Evolutionary conservation across 2,797 vertebrate species (phyloP), one percentile per base, ranked within the genome.

Genomic region (Protosalanx chinensis): DNA sequence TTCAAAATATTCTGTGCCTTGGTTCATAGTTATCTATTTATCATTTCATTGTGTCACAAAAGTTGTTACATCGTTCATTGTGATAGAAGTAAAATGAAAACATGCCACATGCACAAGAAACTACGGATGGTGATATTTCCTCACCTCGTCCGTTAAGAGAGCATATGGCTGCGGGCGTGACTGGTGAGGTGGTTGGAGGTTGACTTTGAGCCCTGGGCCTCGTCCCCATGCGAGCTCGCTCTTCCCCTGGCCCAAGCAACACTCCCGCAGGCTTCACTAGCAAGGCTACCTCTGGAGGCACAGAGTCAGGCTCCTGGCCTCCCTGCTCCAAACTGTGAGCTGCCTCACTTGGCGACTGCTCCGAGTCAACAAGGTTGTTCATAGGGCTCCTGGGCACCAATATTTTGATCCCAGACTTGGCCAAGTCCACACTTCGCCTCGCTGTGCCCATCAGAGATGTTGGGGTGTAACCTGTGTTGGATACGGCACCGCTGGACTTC

Each of bases 341-440:
- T 58, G 94, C 95, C 86, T 97, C 95, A 0, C 91, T 95, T 30
- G 93, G 95, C 62, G 95, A 96, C 72, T 94, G 93, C 68, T 98
- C 96, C 0, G 93, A 89, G 18, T 95, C 85, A 64, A 89, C 93
- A 46, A 93, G 93, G 80, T 89, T 93, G 86, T 95, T 97, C 90
- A 98, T 93, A 1, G 96, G 97, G 79, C 96, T 99, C 88, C 95
- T 97, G n/a, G 97, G 97, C 76, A 99, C 96, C 67, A 99, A 91
- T 72, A 99, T 99, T 91, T 99, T 99, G 72, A 99, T 99, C 57
- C 97, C 95, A 4, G 94, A 95, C 86, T 95, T 96, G 46, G 94
- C 88, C 57, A 99, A 93, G 87, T 99, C 97, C 93, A 98, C 90
- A 35, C 94, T 94, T 84, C 94, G 95, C 74, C 95, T 94, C 57